Percentiles rank a stretch among this genome's conserved stretches.
phyloP scores from a whole-genome alignment of 2,797 vertebrate genomes.

The Falco berigora region DNA sequence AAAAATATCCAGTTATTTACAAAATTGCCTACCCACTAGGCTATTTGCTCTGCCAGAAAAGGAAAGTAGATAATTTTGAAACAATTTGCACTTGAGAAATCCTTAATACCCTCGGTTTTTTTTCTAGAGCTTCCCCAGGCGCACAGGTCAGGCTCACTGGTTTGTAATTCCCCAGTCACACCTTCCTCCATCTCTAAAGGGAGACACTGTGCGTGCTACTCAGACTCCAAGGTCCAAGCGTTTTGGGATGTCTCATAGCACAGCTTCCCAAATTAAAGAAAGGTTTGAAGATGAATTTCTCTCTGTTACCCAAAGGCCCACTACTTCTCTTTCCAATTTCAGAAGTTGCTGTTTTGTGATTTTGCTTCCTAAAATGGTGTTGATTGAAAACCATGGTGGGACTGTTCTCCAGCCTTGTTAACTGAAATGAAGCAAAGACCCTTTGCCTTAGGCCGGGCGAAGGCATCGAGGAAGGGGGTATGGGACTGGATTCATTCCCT shows the following conservation, averaged over 20 bases:
- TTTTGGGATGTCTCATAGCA: not conserved
- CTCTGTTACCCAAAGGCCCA: not conserved
- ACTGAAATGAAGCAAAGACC: not conserved
- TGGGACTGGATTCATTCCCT: not conserved
- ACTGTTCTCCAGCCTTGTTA: not conserved
- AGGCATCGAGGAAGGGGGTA: not conserved
- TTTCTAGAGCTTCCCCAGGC: not conserved
- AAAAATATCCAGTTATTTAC: not conserved
- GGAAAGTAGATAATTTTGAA: not conserved
- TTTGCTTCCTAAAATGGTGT: not conserved
- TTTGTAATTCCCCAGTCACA: not conserved
- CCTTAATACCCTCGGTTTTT: not conserved
- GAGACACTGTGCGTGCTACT: fast-evolving
- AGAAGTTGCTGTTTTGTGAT: not conserved
- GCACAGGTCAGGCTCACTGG: not conserved
- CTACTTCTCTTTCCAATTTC: not conserved
- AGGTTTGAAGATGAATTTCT: not conserved
- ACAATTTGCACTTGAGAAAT: not conserved
- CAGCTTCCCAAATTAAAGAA: not conserved
- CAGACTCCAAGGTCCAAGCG: not conserved
- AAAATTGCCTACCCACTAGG: not conserved
- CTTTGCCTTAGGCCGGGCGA: not conserved
- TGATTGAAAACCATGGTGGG: not conserved
- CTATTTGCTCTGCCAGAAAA: not conserved
- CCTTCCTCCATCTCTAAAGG: not conserved